Evolutionary conservation across 23 tunicate species (phyloP).

Genomic region (Diplosoma virens): DNA sequence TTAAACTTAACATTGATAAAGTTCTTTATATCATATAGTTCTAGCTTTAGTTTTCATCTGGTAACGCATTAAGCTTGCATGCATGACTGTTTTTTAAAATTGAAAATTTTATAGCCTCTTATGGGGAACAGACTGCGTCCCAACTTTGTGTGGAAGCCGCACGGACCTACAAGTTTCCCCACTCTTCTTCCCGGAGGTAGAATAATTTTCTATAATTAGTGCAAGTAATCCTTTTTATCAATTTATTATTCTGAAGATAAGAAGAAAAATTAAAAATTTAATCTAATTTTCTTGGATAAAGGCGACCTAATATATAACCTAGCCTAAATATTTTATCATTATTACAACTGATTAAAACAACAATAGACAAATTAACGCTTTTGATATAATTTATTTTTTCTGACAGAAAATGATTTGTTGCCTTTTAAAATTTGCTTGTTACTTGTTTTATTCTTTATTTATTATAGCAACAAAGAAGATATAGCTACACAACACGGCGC

Average conservation of each 20-base stretch:
- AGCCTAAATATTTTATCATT: neutral
- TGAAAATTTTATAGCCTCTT: constrained; percentile 21
- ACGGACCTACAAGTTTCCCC: constrained; percentile 64
- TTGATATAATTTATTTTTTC: too few species aligned
- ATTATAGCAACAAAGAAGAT: too few species aligned
- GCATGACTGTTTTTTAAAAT: neutral
- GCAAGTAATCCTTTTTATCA: neutral
- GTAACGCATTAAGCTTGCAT: too few species aligned
- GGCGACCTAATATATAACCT: neutral
- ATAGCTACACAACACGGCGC: too few species aligned
- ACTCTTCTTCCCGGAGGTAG: constrained; percentile 42
- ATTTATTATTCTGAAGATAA: neutral
- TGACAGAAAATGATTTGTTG: too few species aligned
- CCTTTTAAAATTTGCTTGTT: too few species aligned
- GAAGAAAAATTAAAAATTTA: neutral
- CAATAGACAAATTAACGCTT: too few species aligned
- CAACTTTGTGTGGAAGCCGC: constrained; percentile 66
- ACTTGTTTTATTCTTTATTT: too few species aligned
- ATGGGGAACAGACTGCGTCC: constrained; percentile 40
- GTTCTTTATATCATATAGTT: too few species aligned
- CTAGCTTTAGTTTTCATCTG: too few species aligned
- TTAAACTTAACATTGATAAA: too few species aligned
- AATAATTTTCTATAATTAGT: neutral
- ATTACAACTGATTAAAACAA: too few species aligned
- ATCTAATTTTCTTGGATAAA: neutral